Evolutionary conservation across 1,140 invertebrate species (phyloP).

Genomic region (Caenorhabditis briggsae): DNA sequence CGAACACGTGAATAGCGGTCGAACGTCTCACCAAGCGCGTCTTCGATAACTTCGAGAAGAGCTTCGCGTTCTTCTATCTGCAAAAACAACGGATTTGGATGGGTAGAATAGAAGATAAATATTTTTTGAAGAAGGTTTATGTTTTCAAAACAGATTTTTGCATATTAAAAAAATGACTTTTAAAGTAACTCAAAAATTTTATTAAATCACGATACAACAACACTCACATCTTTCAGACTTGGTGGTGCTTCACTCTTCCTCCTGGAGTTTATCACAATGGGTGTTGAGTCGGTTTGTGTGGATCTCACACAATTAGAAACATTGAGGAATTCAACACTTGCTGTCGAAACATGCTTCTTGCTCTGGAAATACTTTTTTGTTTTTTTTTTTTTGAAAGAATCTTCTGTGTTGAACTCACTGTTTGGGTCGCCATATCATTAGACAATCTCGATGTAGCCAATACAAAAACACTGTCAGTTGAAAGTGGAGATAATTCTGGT

Average conservation of each 20-base stretch:
- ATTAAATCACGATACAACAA: background rate
- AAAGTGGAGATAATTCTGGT: conserved; percentile 14
- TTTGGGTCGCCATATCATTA: conserved; percentile 51
- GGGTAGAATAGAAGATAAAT: background rate
- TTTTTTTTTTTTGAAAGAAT: background rate
- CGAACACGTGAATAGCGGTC: conserved; percentile 64
- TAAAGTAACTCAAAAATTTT: background rate
- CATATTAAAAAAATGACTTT: background rate
- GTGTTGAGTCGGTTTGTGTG: conserved; percentile 39
- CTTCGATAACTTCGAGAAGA: conserved; percentile 47
- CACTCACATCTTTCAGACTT: conserved; percentile 39
- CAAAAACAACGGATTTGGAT: background rate
- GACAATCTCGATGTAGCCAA: background rate
- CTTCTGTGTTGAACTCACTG: background rate
- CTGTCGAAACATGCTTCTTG: conserved; percentile 17
- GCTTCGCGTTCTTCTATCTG: conserved; percentile 54
- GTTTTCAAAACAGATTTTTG: background rate
- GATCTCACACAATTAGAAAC: background rate
- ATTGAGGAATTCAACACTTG: conserved; percentile 27
- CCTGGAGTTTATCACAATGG: conserved; percentile 29
- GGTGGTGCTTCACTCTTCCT: conserved; percentile 47
- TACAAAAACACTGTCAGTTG: background rate
- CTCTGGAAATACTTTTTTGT: background rate
- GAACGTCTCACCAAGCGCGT: conserved; percentile 65
- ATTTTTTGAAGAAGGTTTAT: background rate